Evolutionary conservation across 2,888 invertebrate genomes (phyloP), one percentile per base, ranked within the genome.

Genomic region (Rotaria sp.): DNA sequence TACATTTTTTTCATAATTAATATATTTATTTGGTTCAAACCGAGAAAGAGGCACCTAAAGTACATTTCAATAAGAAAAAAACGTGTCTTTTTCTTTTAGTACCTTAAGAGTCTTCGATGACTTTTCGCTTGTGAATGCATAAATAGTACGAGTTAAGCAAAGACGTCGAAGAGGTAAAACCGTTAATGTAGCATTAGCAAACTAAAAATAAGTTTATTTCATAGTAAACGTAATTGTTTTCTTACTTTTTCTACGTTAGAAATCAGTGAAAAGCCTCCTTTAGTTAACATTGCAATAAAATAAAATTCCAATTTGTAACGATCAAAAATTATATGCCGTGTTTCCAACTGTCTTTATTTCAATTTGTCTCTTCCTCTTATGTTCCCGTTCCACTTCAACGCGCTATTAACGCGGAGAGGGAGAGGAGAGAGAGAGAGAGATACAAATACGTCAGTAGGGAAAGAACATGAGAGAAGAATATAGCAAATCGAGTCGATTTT

Each of bases 1-100:
- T 48, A 93, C 92, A 85, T 97, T 92, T 90, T 95, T 95, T 86
- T 95, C 94, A 92, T 97, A 97, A 0, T 97, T 96, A 89, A 97
- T 92, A 84, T 94, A 94, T 3, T 92, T 92, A 85, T 93, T 92
- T 87, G 93, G 92, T 92, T 97, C 97, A 93, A 97, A 95, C 92
- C 95, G 95, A 90, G 96, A 96, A 94, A 97, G 95, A 26, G 96
- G 95, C 88, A 96, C 95, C 93, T 96, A 88, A 38, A 88, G 88
- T 88, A 84, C 0, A 30, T 30, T 4, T n/a, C 3, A 11, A 59
- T 59, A 4, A 15, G 38, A 45, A 24, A 7, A 55, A 5, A 11
- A 45, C 5, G 5, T 11, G 11, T 45, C 11, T 45, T 45, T 8
- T 11, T 45, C 5, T 45, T 5, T 45, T 5, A 8, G 45, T 11